Percentiles rank a stretch among this genome's conserved stretches.
These are phyloP conservation scores for Recurvirostra avosetta DNA, from an alignment of 2,113 vertebrate species.

Conservation along the genomic window DNA sequence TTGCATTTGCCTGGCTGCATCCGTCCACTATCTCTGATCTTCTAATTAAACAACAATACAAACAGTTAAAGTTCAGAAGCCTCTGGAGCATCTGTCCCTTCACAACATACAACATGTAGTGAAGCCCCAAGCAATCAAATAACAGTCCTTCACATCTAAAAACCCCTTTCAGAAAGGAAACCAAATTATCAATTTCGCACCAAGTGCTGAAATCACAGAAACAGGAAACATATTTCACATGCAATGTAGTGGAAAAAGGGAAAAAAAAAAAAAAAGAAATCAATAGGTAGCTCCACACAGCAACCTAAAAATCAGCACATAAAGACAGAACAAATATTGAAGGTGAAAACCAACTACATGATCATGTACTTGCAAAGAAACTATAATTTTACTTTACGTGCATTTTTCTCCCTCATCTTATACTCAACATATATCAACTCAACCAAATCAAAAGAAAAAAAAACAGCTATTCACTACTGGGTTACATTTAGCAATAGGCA, in stretches of 20 bases:
- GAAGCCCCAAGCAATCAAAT: background rate
- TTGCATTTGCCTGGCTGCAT: background rate
- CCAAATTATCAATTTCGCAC: constrained; percentile 8
- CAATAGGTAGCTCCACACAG: background rate
- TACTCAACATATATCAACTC: background rate
- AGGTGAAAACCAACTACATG: background rate
- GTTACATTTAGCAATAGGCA: constrained; percentile 32
- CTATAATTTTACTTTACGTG: background rate
- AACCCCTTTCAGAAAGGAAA: background rate
- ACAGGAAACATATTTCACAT: constrained; percentile 28
- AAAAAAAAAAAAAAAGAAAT: background rate
- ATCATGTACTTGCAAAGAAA: background rate
- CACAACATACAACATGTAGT: background rate
- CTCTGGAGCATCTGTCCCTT: background rate
- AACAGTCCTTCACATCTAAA: background rate
- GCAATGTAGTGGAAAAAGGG: background rate
- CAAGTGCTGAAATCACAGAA: background rate
- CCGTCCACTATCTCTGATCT: background rate
- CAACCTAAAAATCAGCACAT: background rate
- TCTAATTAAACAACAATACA: background rate
- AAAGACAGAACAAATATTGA: background rate
- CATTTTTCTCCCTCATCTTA: background rate
- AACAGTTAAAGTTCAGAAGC: background rate
- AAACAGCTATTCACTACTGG: background rate
- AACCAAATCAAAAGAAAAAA: constrained; percentile 1